These are phyloP conservation scores for Lerista edwardsae DNA, from an alignment of 2,797 vertebrate species.

Conservation along the genomic window DNA sequence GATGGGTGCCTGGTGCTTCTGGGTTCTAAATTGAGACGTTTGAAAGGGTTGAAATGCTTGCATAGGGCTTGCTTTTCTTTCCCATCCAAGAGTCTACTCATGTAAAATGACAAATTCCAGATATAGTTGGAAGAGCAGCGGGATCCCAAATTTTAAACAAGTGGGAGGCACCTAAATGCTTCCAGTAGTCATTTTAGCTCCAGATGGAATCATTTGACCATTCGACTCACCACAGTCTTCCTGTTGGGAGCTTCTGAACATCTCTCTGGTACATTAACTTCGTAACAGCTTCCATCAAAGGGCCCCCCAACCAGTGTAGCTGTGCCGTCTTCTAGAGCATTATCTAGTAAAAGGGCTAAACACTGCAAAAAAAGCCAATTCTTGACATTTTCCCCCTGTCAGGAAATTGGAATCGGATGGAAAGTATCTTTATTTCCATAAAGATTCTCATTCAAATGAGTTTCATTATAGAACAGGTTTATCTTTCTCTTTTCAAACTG, in stretches of 20 bases:
- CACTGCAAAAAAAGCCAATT: constrained; percentile 44
- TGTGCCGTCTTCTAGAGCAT: constrained; percentile 47
- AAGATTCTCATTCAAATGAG: constrained; percentile 50
- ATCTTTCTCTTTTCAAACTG: constrained; percentile 12
- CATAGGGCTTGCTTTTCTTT: constrained; percentile 57
- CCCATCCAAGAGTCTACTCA: constrained; percentile 26
- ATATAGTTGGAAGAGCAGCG: constrained; percentile 60
- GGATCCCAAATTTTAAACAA: constrained; percentile 62
- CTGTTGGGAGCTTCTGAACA: constrained; percentile 56
- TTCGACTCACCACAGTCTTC: constrained; percentile 40
- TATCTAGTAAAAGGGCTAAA: constrained; percentile 60
- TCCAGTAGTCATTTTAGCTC: constrained; percentile 61
- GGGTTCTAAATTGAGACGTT: constrained; percentile 20
- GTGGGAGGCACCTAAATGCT: constrained; percentile 58
- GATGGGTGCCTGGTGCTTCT: constrained; percentile 38
- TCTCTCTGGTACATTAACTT: constrained; percentile 65
- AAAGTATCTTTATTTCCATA: constrained; percentile 58
- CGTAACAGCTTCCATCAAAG: constrained; percentile 63
- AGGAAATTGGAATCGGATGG: constrained; percentile 67
- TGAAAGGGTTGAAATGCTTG: constrained; percentile 32
- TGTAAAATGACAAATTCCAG: constrained; percentile 68
- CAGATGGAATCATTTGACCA: constrained; percentile 72
- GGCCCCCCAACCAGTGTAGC: constrained; percentile 39
- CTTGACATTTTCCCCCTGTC: constrained; percentile 45
- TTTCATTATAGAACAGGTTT: constrained; percentile 33